Conservation (phyloP, 2,888 invertebrate species). For the Diplazon laetatorius region DNA sequence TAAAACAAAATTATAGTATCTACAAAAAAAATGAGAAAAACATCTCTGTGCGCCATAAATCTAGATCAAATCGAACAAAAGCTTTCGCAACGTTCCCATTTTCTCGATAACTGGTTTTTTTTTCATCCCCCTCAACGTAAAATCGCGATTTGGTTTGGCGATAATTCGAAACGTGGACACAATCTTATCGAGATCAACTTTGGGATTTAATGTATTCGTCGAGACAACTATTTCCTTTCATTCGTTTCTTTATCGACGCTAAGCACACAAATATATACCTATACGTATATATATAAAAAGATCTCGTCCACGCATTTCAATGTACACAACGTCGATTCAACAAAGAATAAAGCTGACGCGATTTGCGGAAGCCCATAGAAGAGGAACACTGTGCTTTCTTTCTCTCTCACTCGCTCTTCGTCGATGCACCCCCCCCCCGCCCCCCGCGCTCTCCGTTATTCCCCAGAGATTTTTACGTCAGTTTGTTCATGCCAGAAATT, state of each 20-base stretch:
- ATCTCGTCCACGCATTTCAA: slow-evolving; percentile 27
- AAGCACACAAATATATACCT: background rate
- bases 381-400: background rate
- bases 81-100: background rate
- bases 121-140: too few species aligned
- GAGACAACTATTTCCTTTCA: background rate
- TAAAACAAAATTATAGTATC: too few species aligned
- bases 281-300: background rate
- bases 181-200: background rate
- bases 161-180: background rate
- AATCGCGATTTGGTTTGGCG: too few species aligned
- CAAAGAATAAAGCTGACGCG: slow-evolving; percentile 20
- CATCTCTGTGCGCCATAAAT: too few species aligned
- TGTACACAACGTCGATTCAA: slow-evolving; percentile 20
- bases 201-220: background rate
- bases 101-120: background rate
- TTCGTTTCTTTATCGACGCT: slow-evolving; percentile 12
- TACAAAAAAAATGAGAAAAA: too few species aligned
- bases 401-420: slow-evolving; percentile 10
- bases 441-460: background rate
- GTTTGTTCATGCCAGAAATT: slow-evolving; percentile 48
- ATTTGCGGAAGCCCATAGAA: slow-evolving; percentile 13
- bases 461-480: slow-evolving; percentile 37
- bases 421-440: background rate
- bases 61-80: too few species aligned